Evolutionary conservation across 1,140 invertebrate genomes (phyloP).

Genomic region (Panagrolaimus sp.): DNA sequence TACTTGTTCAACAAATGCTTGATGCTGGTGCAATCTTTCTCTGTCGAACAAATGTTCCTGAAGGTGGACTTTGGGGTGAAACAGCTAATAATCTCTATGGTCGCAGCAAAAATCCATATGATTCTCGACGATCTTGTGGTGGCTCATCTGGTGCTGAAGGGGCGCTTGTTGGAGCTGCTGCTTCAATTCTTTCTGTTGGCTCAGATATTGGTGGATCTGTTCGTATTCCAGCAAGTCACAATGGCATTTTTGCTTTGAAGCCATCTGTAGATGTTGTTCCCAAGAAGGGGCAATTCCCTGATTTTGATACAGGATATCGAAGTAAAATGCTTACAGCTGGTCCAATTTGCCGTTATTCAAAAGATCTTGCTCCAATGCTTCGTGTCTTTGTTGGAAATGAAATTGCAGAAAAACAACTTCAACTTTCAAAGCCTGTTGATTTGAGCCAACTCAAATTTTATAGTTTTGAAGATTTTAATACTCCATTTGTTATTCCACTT

Average conservation of each 20-base stretch:
- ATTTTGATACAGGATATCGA: background rate
- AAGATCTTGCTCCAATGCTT: slow-evolving; percentile 72
- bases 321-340: slow-evolving; percentile 64
- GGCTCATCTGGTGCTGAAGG: slow-evolving; percentile 61
- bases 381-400: background rate
- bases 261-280: slow-evolving; percentile 63
- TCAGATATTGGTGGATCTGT: slow-evolving; percentile 94
- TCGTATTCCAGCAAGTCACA: slow-evolving; percentile 86
- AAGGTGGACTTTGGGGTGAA: slow-evolving; percentile 76
- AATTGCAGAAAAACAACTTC: too few relatives aligned
- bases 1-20: slow-evolving; percentile 24
- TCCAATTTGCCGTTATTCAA: slow-evolving; percentile 79
- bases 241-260: slow-evolving; percentile 86
- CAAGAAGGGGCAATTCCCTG: too few relatives aligned
- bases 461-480: too few relatives aligned
- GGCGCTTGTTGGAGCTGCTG: slow-evolving; percentile 45
- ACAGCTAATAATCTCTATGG: slow-evolving; percentile 79
- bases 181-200: slow-evolving; percentile 74
- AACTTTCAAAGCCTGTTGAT: too few relatives aligned
- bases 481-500: too few relatives aligned
- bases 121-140: slow-evolving; percentile 75
- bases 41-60: slow-evolving; percentile 75
- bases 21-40: slow-evolving; percentile 71
- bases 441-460: too few relatives aligned
- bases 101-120: slow-evolving; percentile 77